Conservation (phyloP, 2,113 vertebrate genomes). For the Psammodynastes pulverulentus region DNA sequence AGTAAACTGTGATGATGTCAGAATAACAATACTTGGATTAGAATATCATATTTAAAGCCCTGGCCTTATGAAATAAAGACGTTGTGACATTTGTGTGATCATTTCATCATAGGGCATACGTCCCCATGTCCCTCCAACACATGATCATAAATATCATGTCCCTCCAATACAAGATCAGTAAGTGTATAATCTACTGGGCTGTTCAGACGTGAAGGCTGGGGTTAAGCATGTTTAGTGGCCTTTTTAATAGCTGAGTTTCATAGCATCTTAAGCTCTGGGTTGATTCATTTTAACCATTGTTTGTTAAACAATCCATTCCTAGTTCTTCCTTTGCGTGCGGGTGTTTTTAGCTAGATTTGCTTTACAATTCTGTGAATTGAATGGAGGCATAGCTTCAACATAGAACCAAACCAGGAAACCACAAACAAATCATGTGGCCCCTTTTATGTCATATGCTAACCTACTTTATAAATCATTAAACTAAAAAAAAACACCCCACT, state of each 20-base stretch:
- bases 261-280: neutral
- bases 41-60: neutral
- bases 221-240: neutral
- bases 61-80: neutral
- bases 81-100: neutral
- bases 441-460: neutral
- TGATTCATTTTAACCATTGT: neutral
- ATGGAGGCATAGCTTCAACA: neutral
- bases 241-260: neutral
- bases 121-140: neutral
- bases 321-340: neutral
- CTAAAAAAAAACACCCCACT: neutral
- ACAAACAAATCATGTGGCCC: neutral
- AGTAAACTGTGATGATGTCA: neutral
- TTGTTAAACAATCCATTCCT: neutral
- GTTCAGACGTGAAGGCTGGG: neutral
- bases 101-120: neutral
- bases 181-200: neutral
- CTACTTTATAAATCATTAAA: neutral
- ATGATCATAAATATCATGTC: neutral
- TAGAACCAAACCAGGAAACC: neutral
- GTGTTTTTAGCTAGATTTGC: neutral
- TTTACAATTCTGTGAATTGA: neutral
- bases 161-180: neutral
- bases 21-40: neutral